Conservation (phyloP, 1,140 invertebrate genomes). For the Drosophila burlai region DNA sequence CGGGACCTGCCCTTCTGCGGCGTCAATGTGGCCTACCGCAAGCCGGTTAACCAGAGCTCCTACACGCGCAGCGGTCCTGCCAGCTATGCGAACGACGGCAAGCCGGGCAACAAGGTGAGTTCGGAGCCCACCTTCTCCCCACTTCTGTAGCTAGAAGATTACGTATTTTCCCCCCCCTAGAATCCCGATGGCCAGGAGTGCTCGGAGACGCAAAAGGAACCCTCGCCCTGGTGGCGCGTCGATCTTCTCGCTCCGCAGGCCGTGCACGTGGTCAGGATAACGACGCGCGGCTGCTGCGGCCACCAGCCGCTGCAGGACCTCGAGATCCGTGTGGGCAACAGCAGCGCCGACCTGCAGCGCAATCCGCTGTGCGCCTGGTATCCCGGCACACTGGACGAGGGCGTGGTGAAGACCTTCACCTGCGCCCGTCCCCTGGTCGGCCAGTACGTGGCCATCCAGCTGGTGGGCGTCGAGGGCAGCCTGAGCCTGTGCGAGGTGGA, state of each 20-base stretch:
- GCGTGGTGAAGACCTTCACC: slow-evolving; percentile 94
- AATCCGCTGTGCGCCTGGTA: slow-evolving; percentile 97
- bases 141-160: neutral
- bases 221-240: slow-evolving; percentile 96
- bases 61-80: slow-evolving; percentile 93
- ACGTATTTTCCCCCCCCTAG: slow-evolving; percentile 80
- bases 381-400: slow-evolving; percentile 96
- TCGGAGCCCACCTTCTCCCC: neutral
- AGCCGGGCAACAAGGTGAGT: slow-evolving; percentile 86
- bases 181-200: slow-evolving; percentile 95
- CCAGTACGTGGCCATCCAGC: slow-evolving; percentile 94
- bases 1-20: slow-evolving; percentile 94
- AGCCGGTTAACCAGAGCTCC: slow-evolving; percentile 95
- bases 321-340: slow-evolving; percentile 96
- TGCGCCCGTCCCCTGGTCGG: slow-evolving; percentile 94
- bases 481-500: slow-evolving; percentile 96
- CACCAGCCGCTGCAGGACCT: slow-evolving; percentile 96
- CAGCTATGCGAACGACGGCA: slow-evolving; percentile 94
- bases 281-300: slow-evolving; percentile 94
- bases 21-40: slow-evolving; percentile 94
- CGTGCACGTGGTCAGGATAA: slow-evolving; percentile 93
- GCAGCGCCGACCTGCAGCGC: slow-evolving; percentile 92
- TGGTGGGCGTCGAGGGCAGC: slow-evolving; percentile 95
- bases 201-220: slow-evolving; percentile 94
- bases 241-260: slow-evolving; percentile 93